Conservation (phyloP, 2,113 vertebrate species). For the Xenopus borealis region DNA sequence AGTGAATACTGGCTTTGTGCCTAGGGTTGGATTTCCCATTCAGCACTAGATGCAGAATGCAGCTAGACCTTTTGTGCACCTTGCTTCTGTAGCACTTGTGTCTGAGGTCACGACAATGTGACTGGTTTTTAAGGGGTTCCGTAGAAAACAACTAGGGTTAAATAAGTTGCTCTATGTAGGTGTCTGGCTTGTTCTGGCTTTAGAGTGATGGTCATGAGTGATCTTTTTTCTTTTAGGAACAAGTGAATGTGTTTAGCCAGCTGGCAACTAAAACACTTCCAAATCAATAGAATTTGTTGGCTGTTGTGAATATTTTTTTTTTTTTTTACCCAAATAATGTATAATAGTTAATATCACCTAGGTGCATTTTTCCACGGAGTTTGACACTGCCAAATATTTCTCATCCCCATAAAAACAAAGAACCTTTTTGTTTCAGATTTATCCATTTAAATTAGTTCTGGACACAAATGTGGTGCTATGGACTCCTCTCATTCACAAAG, state of each 20-base stretch:
- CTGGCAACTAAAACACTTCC: constrained; percentile 33
- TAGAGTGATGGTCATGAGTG: constrained; percentile 39
- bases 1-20: too few relatives aligned
- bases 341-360: constrained; percentile 45
- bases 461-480: constrained; percentile 19
- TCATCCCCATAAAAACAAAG: constrained; percentile 22
- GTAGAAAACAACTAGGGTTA: constrained; percentile 21
- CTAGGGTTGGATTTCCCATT: too few relatives aligned
- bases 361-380: constrained; percentile 32
- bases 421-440: constrained; percentile 11
- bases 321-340: constrained; percentile 40
- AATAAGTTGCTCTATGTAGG: constrained; percentile 23
- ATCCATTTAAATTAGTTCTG: constrained; percentile 38
- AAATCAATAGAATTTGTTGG: constrained; percentile 44
- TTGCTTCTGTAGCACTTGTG: too few relatives aligned
- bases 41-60: too few relatives aligned
- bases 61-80: too few relatives aligned
- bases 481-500: constrained; percentile 22
- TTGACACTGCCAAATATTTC: constrained; percentile 28
- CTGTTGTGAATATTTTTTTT: constrained; percentile 8
- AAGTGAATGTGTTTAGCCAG: constrained; percentile 30
- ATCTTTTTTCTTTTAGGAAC: constrained; percentile 38
- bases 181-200: constrained; percentile 24
- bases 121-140: too few relatives aligned
- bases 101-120: too few relatives aligned